phyloP scores from a whole-genome alignment of 2,888 invertebrate species.

The Tanytarsus gracilentus region DNA sequence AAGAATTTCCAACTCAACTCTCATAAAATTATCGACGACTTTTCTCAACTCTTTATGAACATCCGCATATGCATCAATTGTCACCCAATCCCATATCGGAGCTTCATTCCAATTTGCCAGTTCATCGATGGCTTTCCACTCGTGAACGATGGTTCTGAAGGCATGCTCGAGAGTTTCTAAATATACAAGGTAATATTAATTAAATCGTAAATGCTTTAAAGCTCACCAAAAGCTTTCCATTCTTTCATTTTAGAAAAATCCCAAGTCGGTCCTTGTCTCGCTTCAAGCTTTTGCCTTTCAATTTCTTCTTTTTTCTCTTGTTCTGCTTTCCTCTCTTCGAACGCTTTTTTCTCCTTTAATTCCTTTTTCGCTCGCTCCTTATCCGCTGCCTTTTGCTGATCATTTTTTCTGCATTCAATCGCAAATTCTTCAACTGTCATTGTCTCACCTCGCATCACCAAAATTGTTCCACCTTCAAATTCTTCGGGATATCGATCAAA shows the following conservation, averaged over 20 bases:
- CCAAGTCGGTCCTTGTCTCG: conserved; percentile 34
- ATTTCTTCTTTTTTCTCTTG: conserved; percentile 32
- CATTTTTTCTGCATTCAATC: conserved; percentile 35
- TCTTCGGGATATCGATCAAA: conserved; percentile 47
- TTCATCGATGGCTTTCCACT: conserved; percentile 40
- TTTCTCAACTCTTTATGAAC: conserved; percentile 47
- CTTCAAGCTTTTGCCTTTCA: conserved; percentile 32
- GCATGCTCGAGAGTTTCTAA: conserved; percentile 33
- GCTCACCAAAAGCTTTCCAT: conserved; percentile 27
- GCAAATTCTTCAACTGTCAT: conserved; percentile 41
- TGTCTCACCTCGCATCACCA: conserved; percentile 44
- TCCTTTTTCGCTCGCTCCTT: conserved; percentile 34
- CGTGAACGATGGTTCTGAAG: conserved; percentile 35
- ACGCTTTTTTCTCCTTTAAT: conserved; percentile 35
- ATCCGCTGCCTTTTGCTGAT: conserved; percentile 34
- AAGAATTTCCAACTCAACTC: conserved; percentile 40
- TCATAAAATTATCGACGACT: conserved; percentile 46
- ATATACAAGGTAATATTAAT: background rate
- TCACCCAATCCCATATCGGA: conserved; percentile 39
- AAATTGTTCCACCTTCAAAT: conserved; percentile 45
- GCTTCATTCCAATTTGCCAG: conserved; percentile 37
- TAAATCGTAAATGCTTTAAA: conserved; percentile 30
- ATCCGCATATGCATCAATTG: conserved; percentile 45
- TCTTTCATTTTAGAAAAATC: conserved; percentile 20
- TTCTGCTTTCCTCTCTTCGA: conserved; percentile 32